Evolutionary conservation across 30 jellyfish, hydroid and myxozoan genomes (phyloP).

Genomic region (Catostylus mosaicus): DNA sequence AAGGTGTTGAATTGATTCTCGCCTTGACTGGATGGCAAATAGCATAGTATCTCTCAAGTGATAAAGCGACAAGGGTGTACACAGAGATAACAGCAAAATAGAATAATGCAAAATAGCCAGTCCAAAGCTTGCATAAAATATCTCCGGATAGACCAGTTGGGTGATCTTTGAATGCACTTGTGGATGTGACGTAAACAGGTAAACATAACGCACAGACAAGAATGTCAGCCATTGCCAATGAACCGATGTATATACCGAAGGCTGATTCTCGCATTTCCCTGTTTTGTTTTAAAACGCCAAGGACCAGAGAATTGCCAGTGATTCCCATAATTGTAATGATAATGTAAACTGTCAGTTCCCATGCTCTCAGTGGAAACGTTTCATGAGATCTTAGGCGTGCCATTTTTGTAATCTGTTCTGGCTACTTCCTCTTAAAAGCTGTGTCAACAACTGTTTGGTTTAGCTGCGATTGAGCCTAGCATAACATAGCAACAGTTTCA

Average conservation of each 20-base stretch:
- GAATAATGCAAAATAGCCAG: conserved; percentile 68
- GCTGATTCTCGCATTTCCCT: conserved; percentile 58
- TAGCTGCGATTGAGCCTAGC: no score
- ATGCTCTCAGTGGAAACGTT: conserved; percentile 49
- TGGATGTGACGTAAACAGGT: conserved; percentile 67
- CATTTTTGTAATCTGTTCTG: no score
- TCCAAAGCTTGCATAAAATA: conserved; percentile 62
- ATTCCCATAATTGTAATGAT: conserved; percentile 51
- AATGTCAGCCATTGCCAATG: conserved; percentile 61
- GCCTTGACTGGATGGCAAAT: conserved; percentile 73
- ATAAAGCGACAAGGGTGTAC: conserved; percentile 67
- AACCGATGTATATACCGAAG: conserved; percentile 57
- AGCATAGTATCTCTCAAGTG: conserved; percentile 63
- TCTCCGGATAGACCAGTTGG: conserved; percentile 70
- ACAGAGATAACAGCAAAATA: conserved; percentile 78
- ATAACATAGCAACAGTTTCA: no score
- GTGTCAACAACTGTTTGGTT: no score
- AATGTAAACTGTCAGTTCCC: conserved; percentile 55
- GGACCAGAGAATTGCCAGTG: conserved; percentile 50
- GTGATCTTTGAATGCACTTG: conserved; percentile 42
- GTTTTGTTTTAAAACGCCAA: conserved; percentile 38
- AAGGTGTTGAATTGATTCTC: conserved; percentile 44
- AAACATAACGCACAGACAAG: conserved; percentile 31
- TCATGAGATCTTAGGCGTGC: conserved; percentile 39
- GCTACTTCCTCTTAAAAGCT: no score